A percentile compares a stretch with the other conserved stretches of the same genome.
Evolutionary conservation across 37 sponge, comb jelly and placozoan species (phyloP).

Genomic region (Ephydatia muelleri): DNA sequence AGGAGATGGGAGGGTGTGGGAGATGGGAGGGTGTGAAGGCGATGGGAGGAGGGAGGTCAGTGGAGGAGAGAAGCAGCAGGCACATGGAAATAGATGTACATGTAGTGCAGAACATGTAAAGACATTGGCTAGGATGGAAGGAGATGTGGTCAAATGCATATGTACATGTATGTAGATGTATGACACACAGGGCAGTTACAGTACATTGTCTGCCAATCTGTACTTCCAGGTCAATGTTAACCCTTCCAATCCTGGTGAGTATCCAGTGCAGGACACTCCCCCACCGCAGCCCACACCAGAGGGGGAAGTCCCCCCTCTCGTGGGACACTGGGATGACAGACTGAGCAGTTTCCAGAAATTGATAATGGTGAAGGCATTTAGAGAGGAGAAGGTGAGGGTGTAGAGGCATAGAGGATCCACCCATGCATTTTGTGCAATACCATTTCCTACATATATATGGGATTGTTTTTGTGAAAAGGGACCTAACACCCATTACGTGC

Average conservation of each 20-base stretch:
- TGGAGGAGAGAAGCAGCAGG: background rate
- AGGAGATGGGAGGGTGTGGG: background rate
- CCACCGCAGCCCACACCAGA: slow-evolving; percentile 3
- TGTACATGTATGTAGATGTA: slow-evolving; percentile 7
- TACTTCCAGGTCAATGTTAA: slow-evolving; percentile 54
- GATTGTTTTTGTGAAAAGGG: too few relatives aligned
- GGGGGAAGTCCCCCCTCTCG: slow-evolving; percentile 27
- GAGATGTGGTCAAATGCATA: background rate
- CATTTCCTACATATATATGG: too few relatives aligned
- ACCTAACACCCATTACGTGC: too few relatives aligned
- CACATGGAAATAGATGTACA: too few relatives aligned
- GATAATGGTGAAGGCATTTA: slow-evolving; percentile 87
- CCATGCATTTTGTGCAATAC: background rate
- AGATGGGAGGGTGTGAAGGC: background rate
- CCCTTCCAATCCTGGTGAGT: slow-evolving; percentile 73
- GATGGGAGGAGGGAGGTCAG: background rate
- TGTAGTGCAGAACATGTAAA: background rate
- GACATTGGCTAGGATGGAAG: background rate
- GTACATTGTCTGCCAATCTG: background rate
- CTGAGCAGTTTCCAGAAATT: slow-evolving; percentile 90
- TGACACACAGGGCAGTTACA: background rate
- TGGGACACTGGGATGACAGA: slow-evolving; percentile 90
- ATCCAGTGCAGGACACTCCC: slow-evolving; percentile 35
- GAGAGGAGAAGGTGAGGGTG: slow-evolving; percentile 81
- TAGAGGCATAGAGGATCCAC: background rate